Evolutionary conservation across 2,888 invertebrate genomes (phyloP), one percentile per base, ranked within the genome.

Genomic region (Papilio gigon): DNA sequence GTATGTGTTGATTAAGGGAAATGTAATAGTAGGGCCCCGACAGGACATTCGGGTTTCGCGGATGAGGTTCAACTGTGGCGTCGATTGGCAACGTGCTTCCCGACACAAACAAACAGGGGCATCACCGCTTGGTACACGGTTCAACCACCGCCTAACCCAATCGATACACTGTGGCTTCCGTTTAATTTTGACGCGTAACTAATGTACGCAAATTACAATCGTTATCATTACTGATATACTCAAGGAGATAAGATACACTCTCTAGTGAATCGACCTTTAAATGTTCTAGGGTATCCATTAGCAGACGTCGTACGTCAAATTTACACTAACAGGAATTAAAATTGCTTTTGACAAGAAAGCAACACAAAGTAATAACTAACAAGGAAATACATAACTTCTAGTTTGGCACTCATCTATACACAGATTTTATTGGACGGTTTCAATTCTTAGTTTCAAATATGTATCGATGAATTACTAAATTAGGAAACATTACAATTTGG

Each of bases 101-200:
- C 82, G 76, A 84, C 82, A 83, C 89, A 90, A 90, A 90, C 90
- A 92, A 89, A 90, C 85, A 85, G 91, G 83, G 88, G 86, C 87
- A 85, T 92, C 90, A 85, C 90, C 79, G 86, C 81, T 84, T 89
- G 91, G 90, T 90, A 91, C 91, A 87, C 82, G 81, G 77, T 80
- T 78, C 77, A 77, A 80, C 75, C 79, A 78, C 81, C 81, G 78
- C 79, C 74, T 30, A 17, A 56, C 74, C 76, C 76, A 85, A 90
- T 91, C 91, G 86, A 91, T 91, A 88, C 58, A 79, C 77, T 76
- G 73, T 80, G 80, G 78, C 80, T 81, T 81, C 81, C 78, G 78
- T 78, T 77, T 80, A 77, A 83, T 80, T 82, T 79, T 79, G 20
- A 47, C 44, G n/a, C 44, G 14, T 37, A 20, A 30, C 47, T 33